Conservation (phyloP, 2,888 invertebrate species). For the Elmis aenea region DNA sequence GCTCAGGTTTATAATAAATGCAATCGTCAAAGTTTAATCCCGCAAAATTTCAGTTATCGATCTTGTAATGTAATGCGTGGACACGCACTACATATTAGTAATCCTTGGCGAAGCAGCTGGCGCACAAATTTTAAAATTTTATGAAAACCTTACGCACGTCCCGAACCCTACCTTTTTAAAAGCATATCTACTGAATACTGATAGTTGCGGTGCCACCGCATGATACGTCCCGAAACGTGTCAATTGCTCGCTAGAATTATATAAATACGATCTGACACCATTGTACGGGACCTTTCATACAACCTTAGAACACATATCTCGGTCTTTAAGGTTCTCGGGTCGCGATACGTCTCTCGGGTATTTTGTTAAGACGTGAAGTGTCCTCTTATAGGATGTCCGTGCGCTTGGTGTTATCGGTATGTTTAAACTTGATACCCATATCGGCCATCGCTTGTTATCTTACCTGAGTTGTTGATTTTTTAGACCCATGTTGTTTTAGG, state of each 20-base stretch:
- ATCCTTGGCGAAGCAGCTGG: slow-evolving; percentile 23
- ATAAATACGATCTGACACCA: no score
- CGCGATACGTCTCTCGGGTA: slow-evolving; percentile 20
- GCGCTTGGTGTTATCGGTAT: slow-evolving; percentile 24
- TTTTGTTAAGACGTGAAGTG: slow-evolving; percentile 20
- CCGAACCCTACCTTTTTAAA: no score
- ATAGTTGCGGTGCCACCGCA: no score
- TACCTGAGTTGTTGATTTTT: slow-evolving; percentile 24
- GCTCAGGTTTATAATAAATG: no score
- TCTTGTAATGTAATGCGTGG: slow-evolving; percentile 25
- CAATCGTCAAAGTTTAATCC: slow-evolving; percentile 22
- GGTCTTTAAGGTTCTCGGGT: slow-evolving; percentile 21
- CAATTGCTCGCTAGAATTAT: no score
- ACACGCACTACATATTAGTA: slow-evolving; percentile 25
- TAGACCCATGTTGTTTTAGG: slow-evolving; percentile 23
- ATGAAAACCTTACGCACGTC: no score
- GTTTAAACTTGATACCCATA: slow-evolving; percentile 26
- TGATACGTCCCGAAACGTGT: no score
- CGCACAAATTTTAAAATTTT: slow-evolving; percentile 13
- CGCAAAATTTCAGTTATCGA: slow-evolving; percentile 23
- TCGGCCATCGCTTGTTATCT: slow-evolving; percentile 23
- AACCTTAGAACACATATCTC: no score
- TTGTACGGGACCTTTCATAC: no score
- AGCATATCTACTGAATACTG: no score
- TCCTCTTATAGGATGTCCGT: slow-evolving; percentile 25